A percentile compares a stretch with the other conserved stretches of the same genome.
These are phyloP conservation scores for Agraylea sexmaculata DNA, from an alignment of 1,140 invertebrate species.

Conservation along the genomic window DNA sequence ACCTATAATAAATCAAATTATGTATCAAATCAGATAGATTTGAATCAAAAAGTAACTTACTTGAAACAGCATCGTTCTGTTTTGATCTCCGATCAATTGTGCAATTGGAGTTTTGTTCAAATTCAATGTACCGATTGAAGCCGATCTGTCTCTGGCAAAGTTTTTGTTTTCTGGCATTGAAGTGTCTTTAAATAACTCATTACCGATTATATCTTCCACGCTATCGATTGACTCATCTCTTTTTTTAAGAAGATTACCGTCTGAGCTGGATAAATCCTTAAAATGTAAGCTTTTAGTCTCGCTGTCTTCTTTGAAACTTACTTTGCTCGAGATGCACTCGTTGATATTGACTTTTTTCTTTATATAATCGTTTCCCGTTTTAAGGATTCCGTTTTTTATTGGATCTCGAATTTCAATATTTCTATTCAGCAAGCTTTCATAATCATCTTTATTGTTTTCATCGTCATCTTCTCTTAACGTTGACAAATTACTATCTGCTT, in stretches of 20 bases:
- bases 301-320: too few species aligned
- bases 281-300: too few species aligned
- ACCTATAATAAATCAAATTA: conserved; percentile 44
- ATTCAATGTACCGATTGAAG: conserved; percentile 44
- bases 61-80: conserved; percentile 86
- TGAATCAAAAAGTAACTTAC: conserved; percentile 35
- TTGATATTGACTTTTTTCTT: conserved; percentile 10
- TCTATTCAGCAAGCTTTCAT: background rate
- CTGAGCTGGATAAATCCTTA: conserved; percentile 4
- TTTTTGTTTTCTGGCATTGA: conserved; percentile 31
- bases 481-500: conserved; percentile 24
- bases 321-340: background rate
- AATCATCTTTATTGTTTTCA: conserved; percentile 18
- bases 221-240: conserved; percentile 18
- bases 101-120: conserved; percentile 34
- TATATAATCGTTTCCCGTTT: conserved; percentile 5
- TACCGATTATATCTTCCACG: background rate
- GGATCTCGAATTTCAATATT: background rate
- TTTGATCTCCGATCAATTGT: conserved; percentile 53
- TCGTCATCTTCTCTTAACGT: conserved; percentile 35
- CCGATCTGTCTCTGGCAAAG: conserved; percentile 41
- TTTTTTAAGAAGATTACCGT: conserved; percentile 7
- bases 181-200: conserved; percentile 5
- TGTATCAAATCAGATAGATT: conserved; percentile 11
- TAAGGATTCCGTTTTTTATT: background rate